These are phyloP conservation scores for Osmoderma eremita DNA, from an alignment of 2,888 invertebrate genomes.

Conservation along the genomic window DNA sequence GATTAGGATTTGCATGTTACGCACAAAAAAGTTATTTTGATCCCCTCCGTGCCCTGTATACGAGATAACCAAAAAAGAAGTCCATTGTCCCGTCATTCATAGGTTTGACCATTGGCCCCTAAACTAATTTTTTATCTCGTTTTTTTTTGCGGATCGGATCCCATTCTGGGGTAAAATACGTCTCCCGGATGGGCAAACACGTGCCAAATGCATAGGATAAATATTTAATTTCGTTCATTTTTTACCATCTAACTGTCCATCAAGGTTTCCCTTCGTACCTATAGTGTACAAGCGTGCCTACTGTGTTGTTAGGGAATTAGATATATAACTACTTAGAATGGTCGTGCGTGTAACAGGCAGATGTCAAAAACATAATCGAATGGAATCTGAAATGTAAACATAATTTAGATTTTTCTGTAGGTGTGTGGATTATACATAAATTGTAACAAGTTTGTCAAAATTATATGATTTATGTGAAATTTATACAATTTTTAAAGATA, in stretches of 20 bases:
- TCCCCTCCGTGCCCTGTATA: conserved; percentile 47
- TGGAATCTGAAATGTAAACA: neutral
- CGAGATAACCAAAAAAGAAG: conserved; percentile 49
- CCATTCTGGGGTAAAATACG: conserved; percentile 15
- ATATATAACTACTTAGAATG: conserved; percentile 13
- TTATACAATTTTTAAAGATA: no score
- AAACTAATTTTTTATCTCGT: conserved; percentile 54
- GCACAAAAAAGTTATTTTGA: conserved; percentile 56
- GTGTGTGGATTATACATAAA: no score
- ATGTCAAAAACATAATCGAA: conserved; percentile 7
- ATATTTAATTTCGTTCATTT: conserved; percentile 30
- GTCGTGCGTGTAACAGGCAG: neutral
- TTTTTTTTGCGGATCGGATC: conserved; percentile 45
- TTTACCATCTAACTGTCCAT: conserved; percentile 3
- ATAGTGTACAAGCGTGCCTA: neutral
- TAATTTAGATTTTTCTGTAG: neutral
- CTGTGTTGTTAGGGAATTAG: neutral
- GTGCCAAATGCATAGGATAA: conserved; percentile 33
- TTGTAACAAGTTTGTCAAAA: no score
- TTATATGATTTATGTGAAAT: no score
- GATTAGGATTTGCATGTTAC: conserved; percentile 56
- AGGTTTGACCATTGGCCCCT: conserved; percentile 60
- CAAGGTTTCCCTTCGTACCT: neutral
- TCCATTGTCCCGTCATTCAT: conserved; percentile 53
- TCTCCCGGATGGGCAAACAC: conserved; percentile 8